These are phyloP conservation scores for Agapostemon virescens DNA, from an alignment of 2,888 invertebrate genomes.

Conservation along the genomic window DNA sequence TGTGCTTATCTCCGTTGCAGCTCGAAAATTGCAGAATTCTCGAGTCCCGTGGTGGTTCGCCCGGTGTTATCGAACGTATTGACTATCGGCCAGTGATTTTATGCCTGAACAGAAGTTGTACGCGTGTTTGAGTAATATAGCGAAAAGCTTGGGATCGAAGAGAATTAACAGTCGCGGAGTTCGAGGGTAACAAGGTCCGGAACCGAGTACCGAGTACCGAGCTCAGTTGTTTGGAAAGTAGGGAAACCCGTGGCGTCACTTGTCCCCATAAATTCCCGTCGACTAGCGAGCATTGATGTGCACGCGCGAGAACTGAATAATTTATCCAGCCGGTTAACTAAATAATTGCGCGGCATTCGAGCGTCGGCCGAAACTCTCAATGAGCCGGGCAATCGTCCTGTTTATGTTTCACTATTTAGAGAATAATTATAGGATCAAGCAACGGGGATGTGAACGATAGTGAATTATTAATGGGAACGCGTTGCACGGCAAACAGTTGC, in stretches of 20 bases:
- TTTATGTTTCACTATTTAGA: slow-evolving; percentile 61
- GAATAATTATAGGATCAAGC: slow-evolving; percentile 62
- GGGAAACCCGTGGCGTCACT: slow-evolving; percentile 9
- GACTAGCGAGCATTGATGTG: slow-evolving; percentile 48
- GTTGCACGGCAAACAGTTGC: slow-evolving; percentile 28
- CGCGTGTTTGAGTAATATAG: background rate
- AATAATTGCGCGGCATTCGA: slow-evolving; percentile 57
- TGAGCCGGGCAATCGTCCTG: slow-evolving; percentile 58
- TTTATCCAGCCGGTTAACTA: slow-evolving; percentile 59
- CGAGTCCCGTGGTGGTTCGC: background rate
- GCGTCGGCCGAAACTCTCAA: slow-evolving; percentile 42
- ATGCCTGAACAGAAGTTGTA: background rate
- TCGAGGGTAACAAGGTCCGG: background rate
- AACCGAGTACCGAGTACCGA: too few species aligned
- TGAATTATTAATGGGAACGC: slow-evolving; percentile 63
- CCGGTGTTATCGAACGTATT: background rate
- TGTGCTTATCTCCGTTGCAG: background rate
- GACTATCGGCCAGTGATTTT: background rate
- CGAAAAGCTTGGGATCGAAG: background rate
- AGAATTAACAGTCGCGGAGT: slow-evolving; percentile 2
- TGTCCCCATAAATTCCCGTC: slow-evolving; percentile 26
- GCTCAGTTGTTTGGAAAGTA: slow-evolving; percentile 14
- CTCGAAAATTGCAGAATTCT: background rate
- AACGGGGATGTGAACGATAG: slow-evolving; percentile 18
- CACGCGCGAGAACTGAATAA: slow-evolving; percentile 52